Base-by-base conservation (phyloP, 2,113 vertebrate genomes). In the Kryptolebias marmoratus region DNA sequence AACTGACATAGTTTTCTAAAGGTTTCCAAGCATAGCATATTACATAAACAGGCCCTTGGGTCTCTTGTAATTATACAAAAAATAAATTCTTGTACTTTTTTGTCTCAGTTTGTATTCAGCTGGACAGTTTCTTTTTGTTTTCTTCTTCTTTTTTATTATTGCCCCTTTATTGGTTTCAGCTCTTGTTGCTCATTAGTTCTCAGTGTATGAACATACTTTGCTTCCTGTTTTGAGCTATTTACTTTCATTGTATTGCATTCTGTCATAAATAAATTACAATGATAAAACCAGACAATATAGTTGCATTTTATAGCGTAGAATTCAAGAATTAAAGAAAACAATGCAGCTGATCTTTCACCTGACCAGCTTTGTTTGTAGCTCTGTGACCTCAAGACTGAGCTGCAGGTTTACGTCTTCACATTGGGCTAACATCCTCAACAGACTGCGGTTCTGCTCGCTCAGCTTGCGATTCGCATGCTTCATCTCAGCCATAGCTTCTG, bases 401-500 rank as follows among this genome's bases (percentile, higher is more conserved):
- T 94, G 92, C 60, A 94, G 88, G 83, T 94, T 95, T 5, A 82
- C 69, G 14, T 94, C 94, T 28, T 95, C 94, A 72, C 92, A 88
- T 73, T 93, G 89, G 69, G 91, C 79, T 75, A 94, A 71, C 0
- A 77, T 92, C 85, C 77, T 90, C 75, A 91, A 30, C 73, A 95
- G 87, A 63, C 77, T 81, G 77, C 80, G 86, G 88, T 94, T 95
- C 84, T 94, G 92, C 59, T 91, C 90, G 0, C 73, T 92, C 71
- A 94, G 82, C 27, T 87, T 90, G 64, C 72, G 77, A 55, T 91
- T 89, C 30, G 90, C 82, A 13, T 85, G 89, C 77, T 90, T 91
- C 78, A 94, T 77, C 39, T 94, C 91, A 11, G 87, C 79, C 67
- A 94, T 85, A 4, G 87, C 79, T 27, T 32, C 75, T 18, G 85